phyloP scores from a whole-genome alignment of 2,888 invertebrate species.

The Tethea ocularis region DNA sequence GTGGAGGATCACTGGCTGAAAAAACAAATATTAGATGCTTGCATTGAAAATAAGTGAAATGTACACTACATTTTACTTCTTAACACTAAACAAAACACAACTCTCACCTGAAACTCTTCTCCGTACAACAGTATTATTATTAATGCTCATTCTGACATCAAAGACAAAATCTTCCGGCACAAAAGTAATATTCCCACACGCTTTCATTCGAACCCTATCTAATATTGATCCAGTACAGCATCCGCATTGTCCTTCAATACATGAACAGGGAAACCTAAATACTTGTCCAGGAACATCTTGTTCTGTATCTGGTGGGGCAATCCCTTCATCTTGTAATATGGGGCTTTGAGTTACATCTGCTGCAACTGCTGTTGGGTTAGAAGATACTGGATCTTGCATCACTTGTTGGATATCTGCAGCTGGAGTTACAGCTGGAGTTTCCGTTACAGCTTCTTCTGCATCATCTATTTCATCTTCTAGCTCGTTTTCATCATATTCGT shows the following conservation, averaged over 20 bases:
- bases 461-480: slow-evolving; percentile 41
- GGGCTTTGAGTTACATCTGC: slow-evolving; percentile 44
- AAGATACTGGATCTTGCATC: slow-evolving; percentile 32
- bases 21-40: slow-evolving; percentile 31
- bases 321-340: slow-evolving; percentile 43
- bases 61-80: neutral
- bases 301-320: slow-evolving; percentile 33
- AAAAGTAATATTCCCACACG: slow-evolving; percentile 91
- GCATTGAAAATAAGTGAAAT: neutral
- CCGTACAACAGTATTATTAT: slow-evolving; percentile 88
- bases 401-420: slow-evolving; percentile 27
- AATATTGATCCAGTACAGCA: slow-evolving; percentile 88
- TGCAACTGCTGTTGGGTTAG: slow-evolving; percentile 30
- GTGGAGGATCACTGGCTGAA: slow-evolving; percentile 89
- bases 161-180: slow-evolving; percentile 93
- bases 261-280: slow-evolving; percentile 85
- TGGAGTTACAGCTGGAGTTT: slow-evolving; percentile 24
- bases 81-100: neutral
- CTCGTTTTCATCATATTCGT: slow-evolving; percentile 47
- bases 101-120: slow-evolving; percentile 88
- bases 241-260: slow-evolving; percentile 85
- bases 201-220: slow-evolving; percentile 87
- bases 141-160: slow-evolving; percentile 88
- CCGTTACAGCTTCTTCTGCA: slow-evolving; percentile 36
- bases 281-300: slow-evolving; percentile 71